Conservation (phyloP, 1,140 invertebrate genomes). For the Bombyx mori region DNA sequence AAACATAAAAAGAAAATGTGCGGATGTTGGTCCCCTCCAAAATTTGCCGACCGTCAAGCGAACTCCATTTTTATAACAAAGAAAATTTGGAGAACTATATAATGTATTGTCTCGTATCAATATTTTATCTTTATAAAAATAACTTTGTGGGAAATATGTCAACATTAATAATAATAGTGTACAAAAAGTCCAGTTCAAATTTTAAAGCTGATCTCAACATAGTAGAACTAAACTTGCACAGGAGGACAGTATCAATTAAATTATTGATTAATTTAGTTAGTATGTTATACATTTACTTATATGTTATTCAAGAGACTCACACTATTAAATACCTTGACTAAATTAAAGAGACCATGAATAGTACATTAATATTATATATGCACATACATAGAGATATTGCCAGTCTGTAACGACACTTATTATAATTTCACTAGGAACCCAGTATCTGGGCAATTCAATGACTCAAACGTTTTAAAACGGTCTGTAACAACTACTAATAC, state of each 20-base stretch:
- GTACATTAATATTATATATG: conserved; percentile 51
- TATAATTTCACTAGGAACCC: conserved; percentile 68
- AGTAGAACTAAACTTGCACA: conserved; percentile 66
- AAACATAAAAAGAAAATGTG: conserved; percentile 24
- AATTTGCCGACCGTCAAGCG: conserved; percentile 49
- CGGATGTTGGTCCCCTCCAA: conserved; percentile 67
- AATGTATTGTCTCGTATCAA: conserved; percentile 68
- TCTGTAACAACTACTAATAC: conserved; percentile 70
- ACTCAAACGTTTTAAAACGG: conserved; percentile 65
- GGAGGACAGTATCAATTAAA: conserved; percentile 57
- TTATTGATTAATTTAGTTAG: conserved; percentile 47
- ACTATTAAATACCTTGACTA: conserved; percentile 70
- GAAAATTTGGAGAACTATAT: conserved; percentile 58
- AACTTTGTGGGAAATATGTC: conserved; percentile 63
- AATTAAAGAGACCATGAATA: conserved; percentile 66
- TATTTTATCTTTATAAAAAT: conserved; percentile 61
- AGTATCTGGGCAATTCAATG: conserved; percentile 63
- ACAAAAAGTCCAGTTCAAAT: conserved; percentile 63
- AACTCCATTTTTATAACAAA: conserved; percentile 35
- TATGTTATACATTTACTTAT: conserved; percentile 59
- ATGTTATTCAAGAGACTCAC: conserved; percentile 63
- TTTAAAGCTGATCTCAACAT: conserved; percentile 69
- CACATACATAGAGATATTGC: conserved; percentile 67
- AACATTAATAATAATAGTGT: conserved; percentile 42
- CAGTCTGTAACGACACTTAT: conserved; percentile 68